Conservation (phyloP, 2,113 vertebrate species). For the Rhegmatorhina hoffmannsi region DNA sequence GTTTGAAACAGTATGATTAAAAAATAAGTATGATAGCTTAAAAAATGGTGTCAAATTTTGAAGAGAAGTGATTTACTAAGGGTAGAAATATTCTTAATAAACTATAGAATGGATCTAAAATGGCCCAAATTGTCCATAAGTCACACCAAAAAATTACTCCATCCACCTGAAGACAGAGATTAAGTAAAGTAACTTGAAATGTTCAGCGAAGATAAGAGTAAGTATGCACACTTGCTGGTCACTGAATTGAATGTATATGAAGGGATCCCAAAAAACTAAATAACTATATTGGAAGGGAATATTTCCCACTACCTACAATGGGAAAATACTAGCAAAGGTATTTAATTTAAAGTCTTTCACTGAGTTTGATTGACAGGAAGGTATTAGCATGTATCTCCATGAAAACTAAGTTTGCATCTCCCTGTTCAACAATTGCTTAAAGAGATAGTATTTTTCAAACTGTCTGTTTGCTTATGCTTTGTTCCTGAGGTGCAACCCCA, state of each 20-base stretch:
- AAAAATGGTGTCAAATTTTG: background rate
- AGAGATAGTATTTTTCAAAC: background rate
- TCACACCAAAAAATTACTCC: background rate
- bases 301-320: background rate
- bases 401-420: background rate
- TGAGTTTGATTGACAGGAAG: background rate
- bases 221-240: background rate
- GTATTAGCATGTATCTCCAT: background rate
- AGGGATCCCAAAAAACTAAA: background rate
- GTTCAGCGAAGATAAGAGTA: background rate
- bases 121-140: background rate
- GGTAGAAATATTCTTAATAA: background rate
- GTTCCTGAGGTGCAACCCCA: background rate
- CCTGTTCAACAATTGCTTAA: background rate
- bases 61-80: background rate
- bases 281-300: background rate
- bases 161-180: background rate
- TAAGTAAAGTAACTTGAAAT: background rate
- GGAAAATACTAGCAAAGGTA: background rate
- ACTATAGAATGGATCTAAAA: background rate
- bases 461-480: background rate
- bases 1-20: background rate
- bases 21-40: background rate
- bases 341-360: background rate
- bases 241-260: background rate